Evolutionary conservation across 2,113 vertebrate genomes (phyloP).

Genomic region (Orientallactaga bullata): DNA sequence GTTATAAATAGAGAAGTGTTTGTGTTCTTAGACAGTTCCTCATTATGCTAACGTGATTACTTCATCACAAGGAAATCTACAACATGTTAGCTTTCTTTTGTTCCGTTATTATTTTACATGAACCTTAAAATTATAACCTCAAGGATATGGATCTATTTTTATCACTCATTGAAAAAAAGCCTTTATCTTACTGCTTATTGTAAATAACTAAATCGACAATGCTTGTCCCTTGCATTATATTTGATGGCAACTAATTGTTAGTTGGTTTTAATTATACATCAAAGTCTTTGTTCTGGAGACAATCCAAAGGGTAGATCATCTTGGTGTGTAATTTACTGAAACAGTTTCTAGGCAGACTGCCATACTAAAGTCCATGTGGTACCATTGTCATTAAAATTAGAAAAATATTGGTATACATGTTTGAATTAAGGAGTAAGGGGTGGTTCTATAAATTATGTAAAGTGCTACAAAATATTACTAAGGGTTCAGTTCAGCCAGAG

Average conservation of each 20-base stretch:
- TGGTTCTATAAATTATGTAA: conserved; percentile 75
- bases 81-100: conserved; percentile 41
- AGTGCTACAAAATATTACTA: conserved; percentile 74
- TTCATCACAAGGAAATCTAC: conserved; percentile 59
- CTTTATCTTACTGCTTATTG: conserved; percentile 68
- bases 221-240: conserved; percentile 83
- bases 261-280: conserved; percentile 90
- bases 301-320: conserved; percentile 88
- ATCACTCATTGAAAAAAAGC: conserved; percentile 67
- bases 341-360: conserved; percentile 88
- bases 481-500: conserved; percentile 75
- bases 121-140: conserved; percentile 61
- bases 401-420: conserved; percentile 87
- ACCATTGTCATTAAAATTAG: conserved; percentile 87
- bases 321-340: conserved; percentile 87
- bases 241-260: conserved; percentile 90
- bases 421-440: conserved; percentile 82
- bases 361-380: conserved; percentile 84
- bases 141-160: conserved; percentile 69
- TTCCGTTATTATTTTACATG: conserved; percentile 69
- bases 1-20: conserved; percentile 63
- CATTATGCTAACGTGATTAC: conserved; percentile 67
- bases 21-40: conserved; percentile 70
- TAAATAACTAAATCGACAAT: conserved; percentile 83
- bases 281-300: conserved; percentile 88